Percentiles rank a stretch among this genome's conserved stretches.
phyloP scores from a whole-genome alignment of 2,888 invertebrate species.

The Dione vanillae region DNA sequence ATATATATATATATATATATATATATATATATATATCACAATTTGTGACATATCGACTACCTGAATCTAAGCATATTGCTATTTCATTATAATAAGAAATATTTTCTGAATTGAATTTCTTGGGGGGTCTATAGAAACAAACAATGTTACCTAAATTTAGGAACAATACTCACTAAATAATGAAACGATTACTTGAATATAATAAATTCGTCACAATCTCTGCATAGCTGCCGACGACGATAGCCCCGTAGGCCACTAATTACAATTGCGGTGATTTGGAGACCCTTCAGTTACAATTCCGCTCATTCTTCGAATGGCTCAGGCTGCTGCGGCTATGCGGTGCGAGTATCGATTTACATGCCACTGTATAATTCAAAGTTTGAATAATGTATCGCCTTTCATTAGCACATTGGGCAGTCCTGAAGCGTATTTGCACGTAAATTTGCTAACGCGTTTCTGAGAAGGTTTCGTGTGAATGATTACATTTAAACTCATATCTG shows the following conservation, averaged over 20 bases:
- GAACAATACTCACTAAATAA: constrained; percentile 22
- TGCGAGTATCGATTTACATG: constrained; percentile 84
- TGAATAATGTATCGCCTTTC: constrained; percentile 84
- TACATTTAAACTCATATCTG: constrained; percentile 58
- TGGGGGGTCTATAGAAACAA: background rate
- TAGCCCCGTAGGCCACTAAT: constrained; percentile 46
- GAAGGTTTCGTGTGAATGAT: constrained; percentile 76
- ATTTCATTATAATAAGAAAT: background rate
- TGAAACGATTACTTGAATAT: constrained; percentile 42
- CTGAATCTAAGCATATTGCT: background rate
- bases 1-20: no score
- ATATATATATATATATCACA: no score
- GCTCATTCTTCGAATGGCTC: constrained; percentile 65
- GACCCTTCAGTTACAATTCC: constrained; percentile 56
- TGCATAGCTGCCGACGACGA: constrained; percentile 42
- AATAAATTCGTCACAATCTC: constrained; percentile 44
- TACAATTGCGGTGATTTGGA: constrained; percentile 50
- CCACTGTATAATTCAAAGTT: constrained; percentile 82
- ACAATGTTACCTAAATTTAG: background rate
- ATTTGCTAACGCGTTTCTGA: constrained; percentile 79
- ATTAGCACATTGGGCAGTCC: constrained; percentile 83
- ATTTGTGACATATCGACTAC: no score
- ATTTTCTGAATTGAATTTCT: background rate
- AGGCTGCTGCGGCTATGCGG: constrained; percentile 78
- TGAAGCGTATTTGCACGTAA: constrained; percentile 82